These are phyloP conservation scores for Melolontha melolontha DNA, from an alignment of 2,888 invertebrate genomes.

Conservation along the genomic window DNA sequence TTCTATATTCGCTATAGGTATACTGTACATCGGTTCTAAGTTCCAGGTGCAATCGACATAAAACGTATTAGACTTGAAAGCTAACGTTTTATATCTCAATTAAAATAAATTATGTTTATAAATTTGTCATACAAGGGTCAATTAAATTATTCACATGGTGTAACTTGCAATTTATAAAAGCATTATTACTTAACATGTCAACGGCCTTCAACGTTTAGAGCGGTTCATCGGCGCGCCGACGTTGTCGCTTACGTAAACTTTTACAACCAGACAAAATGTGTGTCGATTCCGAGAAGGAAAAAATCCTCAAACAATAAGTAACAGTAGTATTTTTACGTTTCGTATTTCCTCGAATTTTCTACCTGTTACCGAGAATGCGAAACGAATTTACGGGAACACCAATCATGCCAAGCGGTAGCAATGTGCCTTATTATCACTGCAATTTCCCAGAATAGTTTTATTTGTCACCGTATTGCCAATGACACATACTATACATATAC, in stretches of 20 bases:
- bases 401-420: slow-evolving; percentile 13
- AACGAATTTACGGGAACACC: slow-evolving; percentile 29
- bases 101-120: slow-evolving; percentile 37
- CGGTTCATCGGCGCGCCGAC: neutral
- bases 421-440: slow-evolving; percentile 18
- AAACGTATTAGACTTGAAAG: neutral
- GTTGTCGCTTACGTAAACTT: slow-evolving; percentile 20
- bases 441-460: slow-evolving; percentile 34
- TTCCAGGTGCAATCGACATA: neutral
- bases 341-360: slow-evolving; percentile 25
- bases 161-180: slow-evolving; percentile 37
- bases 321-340: slow-evolving; percentile 6
- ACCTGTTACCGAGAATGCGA: slow-evolving; percentile 25
- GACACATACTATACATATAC: slow-evolving; percentile 13
- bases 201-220: slow-evolving; percentile 34
- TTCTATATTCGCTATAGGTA: no score
- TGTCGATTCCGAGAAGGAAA: slow-evolving; percentile 32
- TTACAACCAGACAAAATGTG: slow-evolving; percentile 20
- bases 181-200: slow-evolving; percentile 39
- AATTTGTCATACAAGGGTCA: slow-evolving; percentile 37
- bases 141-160: slow-evolving; percentile 38
- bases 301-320: slow-evolving; percentile 10
- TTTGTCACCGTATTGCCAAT: slow-evolving; percentile 34
- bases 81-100: slow-evolving; percentile 29
- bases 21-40: no score